phyloP scores from a whole-genome alignment of 2,113 vertebrate genomes.

The Piaya cayana region DNA sequence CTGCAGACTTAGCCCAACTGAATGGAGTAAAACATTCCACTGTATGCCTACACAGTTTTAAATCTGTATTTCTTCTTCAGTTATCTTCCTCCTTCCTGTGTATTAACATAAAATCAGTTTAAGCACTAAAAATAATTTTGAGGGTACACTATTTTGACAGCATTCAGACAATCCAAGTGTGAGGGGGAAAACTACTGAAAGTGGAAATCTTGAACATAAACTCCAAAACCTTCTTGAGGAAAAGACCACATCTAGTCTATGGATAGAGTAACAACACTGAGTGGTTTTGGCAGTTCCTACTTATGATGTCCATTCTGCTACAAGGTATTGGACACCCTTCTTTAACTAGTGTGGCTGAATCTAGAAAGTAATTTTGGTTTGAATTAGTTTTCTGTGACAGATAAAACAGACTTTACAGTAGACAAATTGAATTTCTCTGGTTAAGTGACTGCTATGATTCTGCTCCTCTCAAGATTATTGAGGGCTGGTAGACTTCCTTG shows the following conservation, averaged over 20 bases:
- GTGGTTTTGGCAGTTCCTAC: constrained; percentile 11
- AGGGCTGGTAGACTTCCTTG: constrained; percentile 65
- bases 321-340: constrained; percentile 20
- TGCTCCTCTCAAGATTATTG: constrained; percentile 60
- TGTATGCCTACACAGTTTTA: background rate
- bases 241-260: background rate
- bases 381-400: constrained; percentile 74
- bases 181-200: background rate
- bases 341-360: constrained; percentile 55
- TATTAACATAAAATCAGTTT: background rate
- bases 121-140: background rate
- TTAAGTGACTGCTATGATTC: constrained; percentile 68
- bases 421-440: constrained; percentile 81
- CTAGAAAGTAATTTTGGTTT: constrained; percentile 73
- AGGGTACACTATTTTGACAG: background rate
- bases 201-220: background rate
- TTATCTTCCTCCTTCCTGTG: background rate
- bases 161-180: background rate
- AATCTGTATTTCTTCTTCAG: background rate
- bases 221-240: background rate
- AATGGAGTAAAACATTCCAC: background rate
- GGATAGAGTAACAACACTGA: background rate
- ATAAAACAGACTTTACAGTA: constrained; percentile 77
- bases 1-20: background rate
- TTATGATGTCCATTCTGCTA: background rate